Conservation (phyloP, 1,140 invertebrate genomes). For the Probaryconus sp. region DNA sequence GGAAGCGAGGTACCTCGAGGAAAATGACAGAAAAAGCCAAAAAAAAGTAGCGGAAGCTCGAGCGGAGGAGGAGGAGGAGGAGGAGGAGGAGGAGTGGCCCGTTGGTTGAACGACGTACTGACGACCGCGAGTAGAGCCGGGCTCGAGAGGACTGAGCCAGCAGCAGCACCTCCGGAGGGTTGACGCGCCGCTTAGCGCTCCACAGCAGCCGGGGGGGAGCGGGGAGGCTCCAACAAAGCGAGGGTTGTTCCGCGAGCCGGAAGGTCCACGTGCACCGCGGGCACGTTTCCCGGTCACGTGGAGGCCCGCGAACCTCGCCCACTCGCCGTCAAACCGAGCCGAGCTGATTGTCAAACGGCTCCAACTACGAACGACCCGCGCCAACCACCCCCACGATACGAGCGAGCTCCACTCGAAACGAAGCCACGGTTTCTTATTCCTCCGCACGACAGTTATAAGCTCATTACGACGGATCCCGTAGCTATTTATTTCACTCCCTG, state of each 20-base stretch:
- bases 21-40: too few species aligned
- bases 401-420: too few species aligned
- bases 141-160: slow-evolving; percentile 38
- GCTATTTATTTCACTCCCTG: too few species aligned
- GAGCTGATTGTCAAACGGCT: too few species aligned
- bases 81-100: slow-evolving; percentile 10
- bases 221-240: slow-evolving; percentile 27
- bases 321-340: not conserved
- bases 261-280: slow-evolving; percentile 35
- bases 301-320: slow-evolving; percentile 20
- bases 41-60: not conserved
- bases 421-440: too few species aligned
- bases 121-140: slow-evolving; percentile 17
- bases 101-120: slow-evolving; percentile 49
- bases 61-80: not conserved
- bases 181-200: slow-evolving; percentile 7
- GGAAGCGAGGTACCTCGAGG: too few species aligned
- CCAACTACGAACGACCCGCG: not conserved
- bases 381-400: too few species aligned
- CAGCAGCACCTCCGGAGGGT: slow-evolving; percentile 46
- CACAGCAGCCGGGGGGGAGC: not conserved
- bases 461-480: too few species aligned
- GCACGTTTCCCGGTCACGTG: slow-evolving; percentile 50
- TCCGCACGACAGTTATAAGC: too few species aligned
- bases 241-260: slow-evolving; percentile 37